phyloP scores from a whole-genome alignment of 2,888 invertebrate species.

The Nipponacmea schrenckii region DNA sequence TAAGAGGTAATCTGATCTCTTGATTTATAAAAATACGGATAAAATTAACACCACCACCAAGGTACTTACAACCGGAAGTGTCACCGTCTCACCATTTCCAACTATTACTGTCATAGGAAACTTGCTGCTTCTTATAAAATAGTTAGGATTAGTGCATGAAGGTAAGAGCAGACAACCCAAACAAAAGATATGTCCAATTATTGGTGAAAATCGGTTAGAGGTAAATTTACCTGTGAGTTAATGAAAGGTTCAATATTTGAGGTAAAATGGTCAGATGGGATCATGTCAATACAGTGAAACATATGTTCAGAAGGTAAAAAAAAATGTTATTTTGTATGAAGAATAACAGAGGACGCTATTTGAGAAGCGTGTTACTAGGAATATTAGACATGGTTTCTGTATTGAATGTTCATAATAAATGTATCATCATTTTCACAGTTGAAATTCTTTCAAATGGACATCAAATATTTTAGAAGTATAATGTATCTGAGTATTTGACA shows the following conservation, averaged over 20 bases:
- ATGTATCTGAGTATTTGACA: no score
- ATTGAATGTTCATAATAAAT: no score
- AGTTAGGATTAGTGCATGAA: not conserved
- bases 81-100: not conserved
- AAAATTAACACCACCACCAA: no score
- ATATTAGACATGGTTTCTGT: not conserved
- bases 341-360: not conserved
- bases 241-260: slow-evolving; percentile 5
- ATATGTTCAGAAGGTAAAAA: not conserved
- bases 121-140: no score
- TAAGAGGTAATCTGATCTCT: no score
- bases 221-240: not conserved
- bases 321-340: not conserved
- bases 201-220: slow-evolving; percentile 5
- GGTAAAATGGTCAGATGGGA: slow-evolving; percentile 5
- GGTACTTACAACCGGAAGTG: slow-evolving; percentile 4
- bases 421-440: no score
- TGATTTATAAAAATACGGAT: no score
- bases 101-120: no score
- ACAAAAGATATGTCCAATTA: slow-evolving; percentile 5
- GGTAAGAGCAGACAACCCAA: not conserved
- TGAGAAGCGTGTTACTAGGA: not conserved
- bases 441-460: no score
- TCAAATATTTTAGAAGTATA: no score
- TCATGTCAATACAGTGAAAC: not conserved